A percentile compares a stretch with the other conserved stretches of the same genome.
These are phyloP conservation scores for Festucalex cinctus DNA, from an alignment of 2,113 vertebrate genomes.

Conservation along the genomic window DNA sequence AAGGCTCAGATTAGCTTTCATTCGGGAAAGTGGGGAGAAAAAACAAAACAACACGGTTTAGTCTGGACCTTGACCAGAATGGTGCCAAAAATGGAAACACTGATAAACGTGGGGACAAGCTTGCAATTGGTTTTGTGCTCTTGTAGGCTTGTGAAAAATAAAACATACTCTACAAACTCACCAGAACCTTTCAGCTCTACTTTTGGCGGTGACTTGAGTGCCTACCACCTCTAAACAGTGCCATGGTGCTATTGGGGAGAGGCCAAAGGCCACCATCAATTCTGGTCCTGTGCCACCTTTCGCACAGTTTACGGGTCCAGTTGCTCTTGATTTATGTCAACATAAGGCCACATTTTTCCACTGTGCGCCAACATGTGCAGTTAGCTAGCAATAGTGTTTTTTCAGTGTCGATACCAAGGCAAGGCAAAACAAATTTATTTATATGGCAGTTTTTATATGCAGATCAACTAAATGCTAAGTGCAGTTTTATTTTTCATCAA, in stretches of 20 bases:
- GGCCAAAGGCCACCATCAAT: neutral
- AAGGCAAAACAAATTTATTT: no score
- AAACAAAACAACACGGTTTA: slow-evolving; percentile 13
- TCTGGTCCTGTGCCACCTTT: neutral
- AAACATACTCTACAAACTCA: slow-evolving; percentile 5
- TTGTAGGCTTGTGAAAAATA: slow-evolving; percentile 27
- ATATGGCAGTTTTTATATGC: no score
- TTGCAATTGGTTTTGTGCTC: slow-evolving; percentile 13
- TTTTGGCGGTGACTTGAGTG: neutral
- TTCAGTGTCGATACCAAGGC: neutral
- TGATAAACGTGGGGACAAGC: slow-evolving; percentile 31
- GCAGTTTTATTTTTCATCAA: no score
- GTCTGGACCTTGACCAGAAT: slow-evolving; percentile 27
- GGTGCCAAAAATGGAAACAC: slow-evolving; percentile 36
- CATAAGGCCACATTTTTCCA: neutral
- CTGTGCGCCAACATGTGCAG: neutral
- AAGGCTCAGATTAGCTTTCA: neutral
- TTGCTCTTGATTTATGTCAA: neutral
- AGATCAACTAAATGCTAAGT: no score
- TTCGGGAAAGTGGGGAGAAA: neutral
- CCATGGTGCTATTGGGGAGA: neutral
- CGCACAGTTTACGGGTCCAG: neutral
- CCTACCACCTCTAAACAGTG: neutral
- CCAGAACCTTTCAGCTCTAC: slow-evolving; percentile 3
- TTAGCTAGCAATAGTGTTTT: slow-evolving; percentile 1